phyloP scores from a whole-genome alignment of 2,113 vertebrate species.

The Paracanthobrama guichenoti region DNA sequence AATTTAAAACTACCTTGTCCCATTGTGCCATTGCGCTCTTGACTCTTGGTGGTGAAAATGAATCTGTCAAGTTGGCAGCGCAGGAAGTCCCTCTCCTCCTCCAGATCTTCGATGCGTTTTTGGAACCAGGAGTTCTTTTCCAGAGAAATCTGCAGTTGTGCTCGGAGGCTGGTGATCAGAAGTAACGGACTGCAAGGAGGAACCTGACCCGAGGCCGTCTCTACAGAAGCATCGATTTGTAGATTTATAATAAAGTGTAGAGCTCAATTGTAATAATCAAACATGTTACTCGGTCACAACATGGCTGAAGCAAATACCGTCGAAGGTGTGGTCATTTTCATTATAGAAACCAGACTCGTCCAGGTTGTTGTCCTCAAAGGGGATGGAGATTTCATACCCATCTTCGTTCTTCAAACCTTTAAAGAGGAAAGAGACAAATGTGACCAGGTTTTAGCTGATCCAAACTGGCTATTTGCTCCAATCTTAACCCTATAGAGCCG shows the following conservation, averaged over 20 bases:
- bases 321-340: conserved; percentile 70
- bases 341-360: conserved; percentile 70
- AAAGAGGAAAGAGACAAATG: not conserved
- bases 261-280: not conserved
- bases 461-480: not conserved
- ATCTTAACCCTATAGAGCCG: not conserved
- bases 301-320: conserved; percentile 69
- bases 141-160: conserved; percentile 85
- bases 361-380: conserved; percentile 72
- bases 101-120: conserved; percentile 87
- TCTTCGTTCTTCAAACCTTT: conserved; percentile 75
- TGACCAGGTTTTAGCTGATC: not conserved
- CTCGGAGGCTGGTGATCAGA: conserved; percentile 79
- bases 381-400: conserved; percentile 78
- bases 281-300: not conserved
- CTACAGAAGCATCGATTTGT: conserved; percentile 51
- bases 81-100: conserved; percentile 88
- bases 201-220: conserved; percentile 60
- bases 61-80: conserved; percentile 87
- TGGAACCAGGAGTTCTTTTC: conserved; percentile 89
- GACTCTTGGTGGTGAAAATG: conserved; percentile 78
- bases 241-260: not conserved
- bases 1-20: not conserved
- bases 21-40: conserved; percentile 63
- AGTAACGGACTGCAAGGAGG: conserved; percentile 75